These are phyloP conservation scores for Actinia equina DNA, from an alignment of 64 coral and sea anemone species.

Conservation along the genomic window DNA sequence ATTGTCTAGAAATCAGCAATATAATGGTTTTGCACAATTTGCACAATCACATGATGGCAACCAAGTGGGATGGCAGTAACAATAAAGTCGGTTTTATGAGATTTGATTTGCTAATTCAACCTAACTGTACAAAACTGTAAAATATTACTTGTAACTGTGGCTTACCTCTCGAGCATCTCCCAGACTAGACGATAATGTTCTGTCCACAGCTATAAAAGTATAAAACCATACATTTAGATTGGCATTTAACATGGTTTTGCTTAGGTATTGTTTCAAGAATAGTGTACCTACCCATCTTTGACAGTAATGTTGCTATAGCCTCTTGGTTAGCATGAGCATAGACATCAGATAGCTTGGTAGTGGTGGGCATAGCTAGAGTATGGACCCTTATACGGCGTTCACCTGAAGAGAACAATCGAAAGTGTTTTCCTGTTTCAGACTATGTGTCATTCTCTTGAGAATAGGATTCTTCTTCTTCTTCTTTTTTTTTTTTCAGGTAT, in stretches of 20 bases:
- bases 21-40: too few species aligned
- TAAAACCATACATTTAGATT: background rate
- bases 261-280: background rate
- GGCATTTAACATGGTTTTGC: background rate
- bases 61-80: too few species aligned
- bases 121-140: background rate
- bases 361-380: conserved; percentile 84
- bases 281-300: conserved; percentile 89
- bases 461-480: too few species aligned
- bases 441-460: too few species aligned
- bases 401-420: conserved; percentile 16
- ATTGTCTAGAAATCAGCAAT: too few species aligned
- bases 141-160: background rate
- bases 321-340: conserved; percentile 85
- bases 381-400: conserved; percentile 93
- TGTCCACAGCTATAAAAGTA: conserved; percentile 82
- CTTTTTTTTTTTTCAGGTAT: too few species aligned
- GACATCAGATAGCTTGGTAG: conserved; percentile 86
- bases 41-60: too few species aligned
- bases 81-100: too few species aligned
- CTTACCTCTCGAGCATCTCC: conserved; percentile 95
- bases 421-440: too few species aligned
- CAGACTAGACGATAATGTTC: conserved; percentile 80
- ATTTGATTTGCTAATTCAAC: background rate
- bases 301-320: conserved; percentile 70